A percentile compares a stretch with the other conserved stretches of the same genome.
Evolutionary conservation across 2,113 vertebrate genomes (phyloP).

Genomic region (Isurus oxyrinchus): DNA sequence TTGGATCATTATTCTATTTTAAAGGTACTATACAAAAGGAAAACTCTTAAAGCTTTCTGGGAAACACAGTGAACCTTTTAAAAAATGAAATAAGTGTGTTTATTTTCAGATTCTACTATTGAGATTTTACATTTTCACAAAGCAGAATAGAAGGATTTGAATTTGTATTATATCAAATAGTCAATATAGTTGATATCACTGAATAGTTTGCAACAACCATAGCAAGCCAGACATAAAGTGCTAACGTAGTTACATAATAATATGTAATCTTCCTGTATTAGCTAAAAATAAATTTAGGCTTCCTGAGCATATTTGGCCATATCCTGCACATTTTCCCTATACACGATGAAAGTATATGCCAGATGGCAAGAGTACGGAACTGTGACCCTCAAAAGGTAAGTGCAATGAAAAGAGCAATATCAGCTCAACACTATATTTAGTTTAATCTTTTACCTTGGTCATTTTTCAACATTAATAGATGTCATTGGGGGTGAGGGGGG

Average conservation of each 20-base stretch:
- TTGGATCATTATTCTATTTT: not conserved
- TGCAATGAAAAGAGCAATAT: not conserved
- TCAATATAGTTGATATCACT: not conserved
- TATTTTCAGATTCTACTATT: not conserved
- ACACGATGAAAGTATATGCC: not conserved
- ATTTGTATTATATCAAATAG: not conserved
- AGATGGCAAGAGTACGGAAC: not conserved
- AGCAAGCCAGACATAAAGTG: not conserved
- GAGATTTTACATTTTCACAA: not conserved
- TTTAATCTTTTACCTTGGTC: not conserved
- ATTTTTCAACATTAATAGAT: not conserved
- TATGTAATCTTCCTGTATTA: not conserved
- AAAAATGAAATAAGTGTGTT: not conserved
- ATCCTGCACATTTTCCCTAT: not conserved
- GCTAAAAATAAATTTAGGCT: not conserved
- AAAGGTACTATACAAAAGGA: not conserved
- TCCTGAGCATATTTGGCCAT: not conserved
- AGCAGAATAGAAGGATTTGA: not conserved
- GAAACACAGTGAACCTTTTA: not conserved
- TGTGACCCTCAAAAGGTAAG: constrained; percentile 16
- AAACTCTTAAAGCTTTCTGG: too few relatives aligned
- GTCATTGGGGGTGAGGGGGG: not conserved
- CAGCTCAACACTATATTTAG: not conserved
- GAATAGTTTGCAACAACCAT: not conserved
- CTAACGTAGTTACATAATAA: not conserved